Conservation (phyloP, 2,797 vertebrate species). For the Numenius phaeopus region DNA sequence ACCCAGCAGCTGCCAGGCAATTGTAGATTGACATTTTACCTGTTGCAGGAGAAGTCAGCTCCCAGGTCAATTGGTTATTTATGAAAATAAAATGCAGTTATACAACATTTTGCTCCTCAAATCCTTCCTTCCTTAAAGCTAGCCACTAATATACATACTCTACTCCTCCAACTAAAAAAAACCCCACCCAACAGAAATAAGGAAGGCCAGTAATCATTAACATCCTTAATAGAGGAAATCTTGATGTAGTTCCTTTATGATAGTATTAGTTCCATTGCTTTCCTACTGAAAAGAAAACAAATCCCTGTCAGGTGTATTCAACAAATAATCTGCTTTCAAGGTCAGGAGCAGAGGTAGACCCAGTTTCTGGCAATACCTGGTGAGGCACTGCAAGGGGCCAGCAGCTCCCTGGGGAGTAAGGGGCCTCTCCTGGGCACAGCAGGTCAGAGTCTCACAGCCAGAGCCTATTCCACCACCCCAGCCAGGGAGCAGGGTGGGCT, state of each 20-base stretch:
- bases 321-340: neutral
- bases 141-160: neutral
- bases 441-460: neutral
- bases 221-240: neutral
- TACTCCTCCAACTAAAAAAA: neutral
- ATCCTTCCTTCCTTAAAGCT: neutral
- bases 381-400: neutral
- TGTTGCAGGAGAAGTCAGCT: neutral
- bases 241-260: fast-evolving
- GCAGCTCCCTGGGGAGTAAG: fast-evolving
- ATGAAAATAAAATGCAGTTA: neutral
- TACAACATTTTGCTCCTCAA: neutral
- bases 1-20: neutral
- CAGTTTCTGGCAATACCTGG: neutral
- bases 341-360: neutral
- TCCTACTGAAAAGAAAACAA: neutral
- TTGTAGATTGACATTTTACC: neutral
- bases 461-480: neutral
- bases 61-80: neutral
- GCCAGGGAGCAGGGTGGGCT: neutral
- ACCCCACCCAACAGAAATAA: neutral
- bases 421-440: too few relatives aligned
- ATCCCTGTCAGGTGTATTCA: fast-evolving
- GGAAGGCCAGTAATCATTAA: neutral
- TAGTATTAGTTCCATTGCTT: neutral